These are phyloP conservation scores for Champsocephalus esox DNA, from an alignment of 2,797 vertebrate genomes.

Conservation along the genomic window DNA sequence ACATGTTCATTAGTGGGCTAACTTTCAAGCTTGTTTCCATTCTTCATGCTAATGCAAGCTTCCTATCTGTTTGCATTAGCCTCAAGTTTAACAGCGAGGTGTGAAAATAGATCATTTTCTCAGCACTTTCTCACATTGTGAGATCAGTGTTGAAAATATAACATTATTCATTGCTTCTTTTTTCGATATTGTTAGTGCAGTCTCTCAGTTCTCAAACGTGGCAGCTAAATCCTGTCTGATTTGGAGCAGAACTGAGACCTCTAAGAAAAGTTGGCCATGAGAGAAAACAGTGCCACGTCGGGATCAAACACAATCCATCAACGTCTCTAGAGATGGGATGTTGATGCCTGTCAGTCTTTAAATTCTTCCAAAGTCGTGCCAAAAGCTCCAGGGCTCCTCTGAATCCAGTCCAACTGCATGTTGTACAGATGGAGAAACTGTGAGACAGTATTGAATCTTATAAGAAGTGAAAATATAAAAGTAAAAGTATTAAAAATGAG, in stretches of 20 bases:
- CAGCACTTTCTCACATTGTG: neutral
- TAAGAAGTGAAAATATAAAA: constrained; percentile 28
- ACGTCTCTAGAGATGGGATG: constrained; percentile 46
- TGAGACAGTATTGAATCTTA: constrained; percentile 58
- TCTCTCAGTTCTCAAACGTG: constrained; percentile 8
- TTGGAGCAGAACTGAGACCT: constrained; percentile 21
- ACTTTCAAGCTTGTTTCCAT: neutral
- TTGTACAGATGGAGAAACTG: constrained; percentile 44
- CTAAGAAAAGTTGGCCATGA: constrained; percentile 28
- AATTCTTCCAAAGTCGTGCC: constrained; percentile 62
- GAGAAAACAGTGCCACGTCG: constrained; percentile 38
- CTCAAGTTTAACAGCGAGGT: neutral
- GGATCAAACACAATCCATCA: constrained; percentile 55
- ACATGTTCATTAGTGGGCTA: neutral
- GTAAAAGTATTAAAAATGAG: constrained; percentile 30
- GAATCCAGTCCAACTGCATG: constrained; percentile 58
- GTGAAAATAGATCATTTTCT: neutral
- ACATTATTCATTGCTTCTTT: neutral
- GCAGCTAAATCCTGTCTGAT: constrained; percentile 15
- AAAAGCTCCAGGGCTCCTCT: constrained; percentile 59
- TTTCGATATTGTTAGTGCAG: neutral
- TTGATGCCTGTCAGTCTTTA: constrained; percentile 77
- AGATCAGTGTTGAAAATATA: neutral
- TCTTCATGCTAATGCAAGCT: neutral
- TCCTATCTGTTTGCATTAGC: neutral